Evolutionary conservation across 2,888 invertebrate species (phyloP).

Genomic region (Microctonus hyperodae): DNA sequence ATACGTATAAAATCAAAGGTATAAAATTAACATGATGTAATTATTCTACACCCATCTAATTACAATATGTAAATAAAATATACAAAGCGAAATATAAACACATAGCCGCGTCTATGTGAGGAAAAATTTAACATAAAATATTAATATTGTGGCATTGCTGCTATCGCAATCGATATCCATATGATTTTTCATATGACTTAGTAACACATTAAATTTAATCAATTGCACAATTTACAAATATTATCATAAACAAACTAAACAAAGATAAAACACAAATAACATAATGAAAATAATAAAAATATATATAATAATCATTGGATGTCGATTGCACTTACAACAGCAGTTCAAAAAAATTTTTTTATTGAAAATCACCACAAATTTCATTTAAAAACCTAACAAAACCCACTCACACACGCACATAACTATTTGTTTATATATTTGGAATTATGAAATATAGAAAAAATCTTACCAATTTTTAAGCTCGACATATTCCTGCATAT

Average conservation of each 20-base stretch:
- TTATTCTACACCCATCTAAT: too few species aligned
- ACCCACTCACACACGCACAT: background rate
- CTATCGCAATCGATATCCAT: background rate
- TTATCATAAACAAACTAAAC: constrained; percentile 24
- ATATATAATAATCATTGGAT: too few species aligned
- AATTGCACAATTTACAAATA: constrained; percentile 18
- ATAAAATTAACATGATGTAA: too few species aligned
- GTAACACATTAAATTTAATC: background rate
- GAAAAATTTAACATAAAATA: background rate
- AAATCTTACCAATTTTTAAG: constrained; percentile 69
- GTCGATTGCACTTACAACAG: too few species aligned
- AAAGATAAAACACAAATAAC: background rate
- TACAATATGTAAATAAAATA: background rate
- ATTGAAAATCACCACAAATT: too few species aligned
- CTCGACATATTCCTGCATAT: constrained; percentile 69
- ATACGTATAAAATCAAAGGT: background rate
- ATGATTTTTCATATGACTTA: background rate
- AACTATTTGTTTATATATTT: background rate
- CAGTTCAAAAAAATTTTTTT: too few species aligned
- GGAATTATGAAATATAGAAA: constrained; percentile 9
- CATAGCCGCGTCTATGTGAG: background rate
- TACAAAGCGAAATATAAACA: background rate
- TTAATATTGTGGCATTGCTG: background rate
- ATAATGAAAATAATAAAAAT: too few species aligned
- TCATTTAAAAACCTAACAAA: too few species aligned